Percentiles rank a stretch among this genome's conserved stretches.
phyloP scores from a whole-genome alignment of 2,797 vertebrate genomes.

The Sylvilagus floridanus region DNA sequence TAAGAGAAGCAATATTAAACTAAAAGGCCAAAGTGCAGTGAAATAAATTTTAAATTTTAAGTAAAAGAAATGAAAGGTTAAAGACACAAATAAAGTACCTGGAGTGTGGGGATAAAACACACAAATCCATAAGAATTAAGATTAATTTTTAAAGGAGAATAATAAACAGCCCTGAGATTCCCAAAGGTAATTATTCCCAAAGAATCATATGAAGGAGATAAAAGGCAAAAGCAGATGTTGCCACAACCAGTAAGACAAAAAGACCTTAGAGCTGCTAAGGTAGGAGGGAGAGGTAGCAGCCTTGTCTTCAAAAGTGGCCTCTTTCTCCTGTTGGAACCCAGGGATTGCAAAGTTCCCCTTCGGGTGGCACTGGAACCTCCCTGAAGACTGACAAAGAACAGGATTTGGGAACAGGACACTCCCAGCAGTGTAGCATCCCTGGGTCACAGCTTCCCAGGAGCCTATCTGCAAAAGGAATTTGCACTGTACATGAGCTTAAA shows the following conservation, averaged over 20 bases:
- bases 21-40: background rate
- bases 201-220: background rate
- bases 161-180: background rate
- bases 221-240: background rate
- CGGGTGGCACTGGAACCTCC: too few relatives aligned
- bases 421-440: background rate
- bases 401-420: accelerated
- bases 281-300: too few relatives aligned
- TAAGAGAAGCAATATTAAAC: background rate
- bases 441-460: background rate
- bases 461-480: background rate
- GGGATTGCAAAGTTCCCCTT: too few relatives aligned
- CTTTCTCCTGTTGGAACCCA: background rate
- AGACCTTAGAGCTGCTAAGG: background rate
- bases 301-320: background rate
- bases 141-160: background rate
- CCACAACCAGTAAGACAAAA: background rate
- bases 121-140: background rate
- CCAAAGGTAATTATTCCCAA: background rate
- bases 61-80: background rate
- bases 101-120: background rate
- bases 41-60: background rate
- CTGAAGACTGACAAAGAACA: background rate
- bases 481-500: background rate
- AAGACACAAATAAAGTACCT: background rate